These are phyloP conservation scores for Andrena bucephala DNA, from an alignment of 2,888 invertebrate species.

Conservation along the genomic window DNA sequence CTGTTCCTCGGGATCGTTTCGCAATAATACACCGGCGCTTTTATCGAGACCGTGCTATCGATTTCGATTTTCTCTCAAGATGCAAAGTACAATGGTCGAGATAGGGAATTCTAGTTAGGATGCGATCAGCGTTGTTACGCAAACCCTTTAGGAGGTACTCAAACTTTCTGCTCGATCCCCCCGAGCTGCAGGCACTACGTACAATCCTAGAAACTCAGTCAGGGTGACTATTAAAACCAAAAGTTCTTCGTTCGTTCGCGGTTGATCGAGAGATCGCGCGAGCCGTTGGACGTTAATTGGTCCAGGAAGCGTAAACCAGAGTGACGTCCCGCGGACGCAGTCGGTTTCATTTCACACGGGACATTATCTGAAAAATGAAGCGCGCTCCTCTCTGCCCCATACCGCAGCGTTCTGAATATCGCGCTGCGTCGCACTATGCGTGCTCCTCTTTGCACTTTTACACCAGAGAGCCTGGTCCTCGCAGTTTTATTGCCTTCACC, in stretches of 20 bases:
- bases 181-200: too few species aligned
- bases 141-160: too few species aligned
- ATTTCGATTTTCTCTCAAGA: conserved; percentile 8
- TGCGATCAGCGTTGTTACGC: neutral
- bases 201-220: too few species aligned
- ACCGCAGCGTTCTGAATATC: conserved; percentile 14
- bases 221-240: too few species aligned
- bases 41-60: neutral
- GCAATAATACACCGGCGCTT: neutral
- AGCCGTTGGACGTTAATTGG: conserved; percentile 36
- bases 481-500: neutral
- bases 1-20: conserved; percentile 10
- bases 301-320: conserved; percentile 19
- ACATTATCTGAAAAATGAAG: conserved; percentile 44
- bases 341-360: conserved; percentile 37
- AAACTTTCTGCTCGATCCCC: too few species aligned
- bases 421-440: neutral
- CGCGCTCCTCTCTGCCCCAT: neutral
- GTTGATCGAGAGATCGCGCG: neutral
- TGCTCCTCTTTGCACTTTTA: conserved; percentile 14
- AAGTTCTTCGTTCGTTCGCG: too few species aligned
- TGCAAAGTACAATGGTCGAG: neutral
- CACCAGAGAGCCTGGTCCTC: neutral
- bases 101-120: neutral
- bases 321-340: conserved; percentile 16